Evolutionary conservation across 1,140 invertebrate species (phyloP).

Genomic region (Sinonovacula constricta): DNA sequence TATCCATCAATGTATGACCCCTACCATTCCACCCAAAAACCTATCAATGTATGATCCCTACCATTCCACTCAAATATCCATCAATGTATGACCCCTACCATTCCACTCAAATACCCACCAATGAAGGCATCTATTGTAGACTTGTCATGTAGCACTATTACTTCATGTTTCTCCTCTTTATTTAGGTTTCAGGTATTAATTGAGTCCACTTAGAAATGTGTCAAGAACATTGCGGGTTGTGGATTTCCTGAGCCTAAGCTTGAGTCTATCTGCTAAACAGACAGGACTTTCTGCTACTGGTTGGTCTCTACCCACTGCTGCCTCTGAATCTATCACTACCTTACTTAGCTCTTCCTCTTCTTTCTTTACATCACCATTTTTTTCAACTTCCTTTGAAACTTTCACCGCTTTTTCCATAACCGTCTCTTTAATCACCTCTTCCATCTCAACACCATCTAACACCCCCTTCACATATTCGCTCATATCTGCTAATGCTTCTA

Average conservation of each 20-base stretch:
- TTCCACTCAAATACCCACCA: too few species aligned
- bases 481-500: neutral
- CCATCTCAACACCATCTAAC: neutral
- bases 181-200: too few species aligned
- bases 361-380: neutral
- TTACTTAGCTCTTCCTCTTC: neutral
- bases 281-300: slow-evolving; percentile 33
- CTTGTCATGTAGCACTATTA: too few species aligned
- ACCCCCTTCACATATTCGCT: neutral
- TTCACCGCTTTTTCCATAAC: neutral
- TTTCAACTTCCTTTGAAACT: neutral
- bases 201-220: slow-evolving; percentile 23
- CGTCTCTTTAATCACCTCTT: neutral
- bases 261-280: slow-evolving; percentile 37
- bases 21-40: too few species aligned
- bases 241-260: slow-evolving; percentile 23
- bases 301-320: neutral
- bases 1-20: too few species aligned
- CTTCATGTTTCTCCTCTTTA: too few species aligned
- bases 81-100: too few species aligned
- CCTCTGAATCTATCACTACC: neutral
- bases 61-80: too few species aligned
- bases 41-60: too few species aligned
- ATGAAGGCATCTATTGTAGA: too few species aligned
- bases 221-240: slow-evolving; percentile 31